These are phyloP conservation scores for Nomada ruficornis DNA, from an alignment of 2,888 invertebrate genomes.

Conservation along the genomic window DNA sequence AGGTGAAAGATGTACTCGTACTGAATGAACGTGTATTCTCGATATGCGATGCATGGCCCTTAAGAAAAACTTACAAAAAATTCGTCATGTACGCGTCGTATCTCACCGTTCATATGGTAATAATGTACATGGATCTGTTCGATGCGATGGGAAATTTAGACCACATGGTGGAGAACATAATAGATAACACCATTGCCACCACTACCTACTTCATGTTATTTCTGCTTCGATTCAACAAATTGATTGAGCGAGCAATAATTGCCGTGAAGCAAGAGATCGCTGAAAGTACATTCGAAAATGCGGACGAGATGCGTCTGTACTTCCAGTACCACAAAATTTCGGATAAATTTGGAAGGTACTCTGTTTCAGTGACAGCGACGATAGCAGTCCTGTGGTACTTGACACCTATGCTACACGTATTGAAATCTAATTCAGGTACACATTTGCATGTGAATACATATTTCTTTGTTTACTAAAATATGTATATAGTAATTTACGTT, in stretches of 20 bases:
- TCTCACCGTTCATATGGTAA: background rate
- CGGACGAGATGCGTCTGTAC: constrained; percentile 14
- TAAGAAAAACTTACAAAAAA: background rate
- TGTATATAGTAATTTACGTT: background rate
- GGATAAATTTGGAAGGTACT: constrained; percentile 11
- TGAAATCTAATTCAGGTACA: background rate
- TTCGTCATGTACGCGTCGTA: constrained; percentile 2
- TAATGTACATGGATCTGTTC: constrained; percentile 17
- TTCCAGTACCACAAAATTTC: background rate
- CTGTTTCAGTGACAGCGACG: background rate
- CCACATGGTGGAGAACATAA: background rate
- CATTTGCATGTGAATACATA: background rate
- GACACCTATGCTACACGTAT: background rate
- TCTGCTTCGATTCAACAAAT: constrained; percentile 14
- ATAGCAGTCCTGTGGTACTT: constrained; percentile 5
- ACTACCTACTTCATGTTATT: constrained; percentile 1
- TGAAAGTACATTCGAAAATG: background rate
- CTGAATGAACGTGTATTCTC: constrained; percentile 5
- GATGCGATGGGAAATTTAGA: constrained; percentile 7
- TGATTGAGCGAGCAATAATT: background rate
- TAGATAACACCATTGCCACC: background rate
- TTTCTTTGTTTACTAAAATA: background rate
- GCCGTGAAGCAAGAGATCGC: constrained; percentile 1
- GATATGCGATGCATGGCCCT: constrained; percentile 18
- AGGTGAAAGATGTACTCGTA: constrained; percentile 11